A percentile compares a stretch with the other conserved stretches of the same genome.
Conservation (phyloP, 1,140 invertebrate genomes). For the Scaptomyza hsui region DNA sequence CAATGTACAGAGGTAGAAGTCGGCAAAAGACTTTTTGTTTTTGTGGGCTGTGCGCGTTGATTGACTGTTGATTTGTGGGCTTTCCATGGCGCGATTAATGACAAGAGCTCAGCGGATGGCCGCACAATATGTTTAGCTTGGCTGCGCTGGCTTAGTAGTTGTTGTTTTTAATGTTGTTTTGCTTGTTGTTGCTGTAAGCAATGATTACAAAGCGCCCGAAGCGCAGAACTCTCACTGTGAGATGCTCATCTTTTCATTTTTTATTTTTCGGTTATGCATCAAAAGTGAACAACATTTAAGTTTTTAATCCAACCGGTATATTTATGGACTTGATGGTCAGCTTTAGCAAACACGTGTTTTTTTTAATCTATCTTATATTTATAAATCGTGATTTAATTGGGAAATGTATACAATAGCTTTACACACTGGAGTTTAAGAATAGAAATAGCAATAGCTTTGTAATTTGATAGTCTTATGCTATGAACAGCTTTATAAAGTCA, state of each 20-base stretch:
- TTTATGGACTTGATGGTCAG: slow-evolving; percentile 46
- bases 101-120: slow-evolving; percentile 46
- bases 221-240: slow-evolving; percentile 42
- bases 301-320: slow-evolving; percentile 19
- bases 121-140: slow-evolving; percentile 63
- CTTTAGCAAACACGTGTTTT: slow-evolving; percentile 19
- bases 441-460: not conserved
- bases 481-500: no score
- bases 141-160: slow-evolving; percentile 34
- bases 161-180: slow-evolving; percentile 5
- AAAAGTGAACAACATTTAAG: slow-evolving; percentile 17
- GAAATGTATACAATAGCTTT: slow-evolving; percentile 13
- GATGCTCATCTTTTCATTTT: slow-evolving; percentile 5
- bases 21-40: slow-evolving; percentile 13
- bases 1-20: not conserved
- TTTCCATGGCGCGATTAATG: slow-evolving; percentile 62
- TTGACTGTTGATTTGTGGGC: slow-evolving; percentile 70
- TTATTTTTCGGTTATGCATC: slow-evolving; percentile 21
- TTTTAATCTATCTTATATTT: slow-evolving; percentile 25
- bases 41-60: slow-evolving; percentile 57
- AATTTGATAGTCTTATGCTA: not conserved
- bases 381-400: slow-evolving; percentile 34
- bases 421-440: not conserved
- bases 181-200: slow-evolving; percentile 7
- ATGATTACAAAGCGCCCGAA: slow-evolving; percentile 20